Evolutionary conservation across 2,797 vertebrate genomes (phyloP).

Genomic region (Adrianichthys oophorus): DNA sequence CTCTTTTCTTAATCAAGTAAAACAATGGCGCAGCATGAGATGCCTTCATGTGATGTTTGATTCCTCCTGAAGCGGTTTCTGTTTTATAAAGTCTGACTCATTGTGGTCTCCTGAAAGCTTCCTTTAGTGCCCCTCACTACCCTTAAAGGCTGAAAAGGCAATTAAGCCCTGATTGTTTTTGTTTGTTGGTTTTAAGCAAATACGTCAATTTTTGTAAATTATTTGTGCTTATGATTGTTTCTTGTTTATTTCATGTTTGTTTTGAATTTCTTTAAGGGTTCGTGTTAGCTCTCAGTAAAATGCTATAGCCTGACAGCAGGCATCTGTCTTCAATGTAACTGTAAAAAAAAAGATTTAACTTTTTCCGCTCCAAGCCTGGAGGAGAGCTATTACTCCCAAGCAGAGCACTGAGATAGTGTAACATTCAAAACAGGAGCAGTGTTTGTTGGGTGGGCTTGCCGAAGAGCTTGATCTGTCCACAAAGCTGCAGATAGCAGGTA

Average conservation of each 20-base stretch:
- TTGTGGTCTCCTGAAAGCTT: constrained; percentile 61
- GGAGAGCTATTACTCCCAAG: constrained; percentile 11
- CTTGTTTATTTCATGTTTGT: constrained; percentile 25
- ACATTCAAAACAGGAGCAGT: constrained; percentile 23
- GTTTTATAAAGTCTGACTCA: constrained; percentile 55
- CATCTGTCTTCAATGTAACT: constrained; percentile 51
- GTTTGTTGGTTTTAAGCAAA: constrained; percentile 13
- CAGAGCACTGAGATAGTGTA: constrained; percentile 1
- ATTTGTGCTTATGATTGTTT: constrained; percentile 22
- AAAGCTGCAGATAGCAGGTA: constrained; percentile 16
- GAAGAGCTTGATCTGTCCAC: constrained; percentile 70
- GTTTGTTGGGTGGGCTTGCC: constrained; percentile 57
- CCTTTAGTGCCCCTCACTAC: constrained; percentile 39
- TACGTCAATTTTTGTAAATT: constrained; percentile 1
- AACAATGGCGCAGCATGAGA: background rate
- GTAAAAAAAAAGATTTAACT: constrained; percentile 19
- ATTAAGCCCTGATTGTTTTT: constrained; percentile 28
- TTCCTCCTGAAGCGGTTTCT: constrained; percentile 19
- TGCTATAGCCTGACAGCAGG: constrained; percentile 11
- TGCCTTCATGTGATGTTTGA: background rate
- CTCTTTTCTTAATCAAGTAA: background rate
- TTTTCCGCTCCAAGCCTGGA: constrained; percentile 14
- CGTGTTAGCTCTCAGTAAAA: constrained; percentile 4
- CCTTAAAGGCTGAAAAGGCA: constrained; percentile 27
- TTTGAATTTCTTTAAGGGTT: constrained; percentile 11